Base-by-base conservation (phyloP, 2,888 invertebrate species). In the Polylopha cassiicola region DNA sequence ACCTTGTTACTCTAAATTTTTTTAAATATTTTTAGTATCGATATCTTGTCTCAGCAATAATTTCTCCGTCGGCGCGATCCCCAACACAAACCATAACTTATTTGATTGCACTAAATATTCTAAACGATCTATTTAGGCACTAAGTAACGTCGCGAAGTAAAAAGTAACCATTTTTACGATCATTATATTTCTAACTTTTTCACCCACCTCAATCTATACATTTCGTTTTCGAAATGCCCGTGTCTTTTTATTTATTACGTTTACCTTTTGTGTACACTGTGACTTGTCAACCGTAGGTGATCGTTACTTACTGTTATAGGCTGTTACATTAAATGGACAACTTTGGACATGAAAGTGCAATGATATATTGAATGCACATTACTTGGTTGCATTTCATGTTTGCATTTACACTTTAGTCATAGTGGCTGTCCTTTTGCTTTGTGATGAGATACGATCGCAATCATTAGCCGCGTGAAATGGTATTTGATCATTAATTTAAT, bases 351-450 rank as follows among this genome's bases (percentile, higher is more conserved):
- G 43, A 46, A 51, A 48, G 50, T 52, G 51, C 46, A 48, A 27
- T 48, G 26, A 10, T 8, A 6, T 18, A 24, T n/a, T 3, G 13
- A 34, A 24, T 21, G 32, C 34, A 24, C 24, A n/a, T n/a, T n/a
- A n/a, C n/a, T n/a, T n/a, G n/a, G 38, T 37, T 46, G 48, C 55
- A 53, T 54, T 43, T 57, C 51, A 50, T 49, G 50, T 57, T 55
- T 54, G 53, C 53, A 53, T 55, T 54, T 50, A 49, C 49, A 50
- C 50, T 53, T 61, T 60, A 59, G 51, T 48, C 39, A 44, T 51
- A 46, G 56, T 59, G 58, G 58, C 48, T 57, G 53, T 48, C 47
- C 44, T 50, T 61, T 64, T 63, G 63, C 63, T 46, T 33, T 51
- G 39, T 49, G 53, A 50, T 61, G 58, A 65, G 49, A 58, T 66